Percentiles rank a stretch among this genome's conserved stretches.
Conservation (phyloP, 2,113 vertebrate species). For the Eurypyga helias region DNA sequence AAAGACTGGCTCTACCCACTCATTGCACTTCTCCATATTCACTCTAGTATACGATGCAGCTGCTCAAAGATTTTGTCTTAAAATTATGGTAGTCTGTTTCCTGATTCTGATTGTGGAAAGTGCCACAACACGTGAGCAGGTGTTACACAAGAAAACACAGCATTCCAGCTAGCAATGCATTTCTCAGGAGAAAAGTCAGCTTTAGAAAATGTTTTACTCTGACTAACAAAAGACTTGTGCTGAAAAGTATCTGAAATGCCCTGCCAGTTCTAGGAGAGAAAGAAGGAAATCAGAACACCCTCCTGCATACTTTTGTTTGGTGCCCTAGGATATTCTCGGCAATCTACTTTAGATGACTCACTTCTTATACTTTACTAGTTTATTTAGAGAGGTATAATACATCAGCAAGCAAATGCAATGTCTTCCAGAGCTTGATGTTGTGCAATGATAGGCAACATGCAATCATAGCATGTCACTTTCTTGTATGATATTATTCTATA, state of each 20-base stretch:
- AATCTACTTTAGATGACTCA: not conserved
- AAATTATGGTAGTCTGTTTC: not conserved
- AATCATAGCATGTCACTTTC: not conserved
- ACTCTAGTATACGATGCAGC: not conserved
- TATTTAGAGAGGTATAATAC: not conserved
- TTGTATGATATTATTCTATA: not conserved
- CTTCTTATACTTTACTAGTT: not conserved
- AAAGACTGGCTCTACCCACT: not conserved
- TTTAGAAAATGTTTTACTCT: not conserved
- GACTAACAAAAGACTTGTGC: not conserved
- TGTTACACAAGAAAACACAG: not conserved
- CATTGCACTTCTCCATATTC: not conserved
- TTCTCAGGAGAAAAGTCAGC: not conserved
- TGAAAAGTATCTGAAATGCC: not conserved
- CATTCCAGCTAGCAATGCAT: not conserved
- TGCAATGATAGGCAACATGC: not conserved
- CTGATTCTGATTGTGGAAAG: rapidly evolving
- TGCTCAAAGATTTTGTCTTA: not conserved
- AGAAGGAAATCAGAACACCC: not conserved
- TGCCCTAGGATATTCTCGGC: not conserved
- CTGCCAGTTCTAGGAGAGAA: not conserved
- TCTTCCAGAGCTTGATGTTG: not conserved
- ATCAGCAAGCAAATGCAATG: not conserved
- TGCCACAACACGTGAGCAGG: not conserved
- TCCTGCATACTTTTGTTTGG: not conserved